These are phyloP conservation scores for Pholis gunnellus DNA, from an alignment of 2,113 vertebrate species.

Conservation along the genomic window DNA sequence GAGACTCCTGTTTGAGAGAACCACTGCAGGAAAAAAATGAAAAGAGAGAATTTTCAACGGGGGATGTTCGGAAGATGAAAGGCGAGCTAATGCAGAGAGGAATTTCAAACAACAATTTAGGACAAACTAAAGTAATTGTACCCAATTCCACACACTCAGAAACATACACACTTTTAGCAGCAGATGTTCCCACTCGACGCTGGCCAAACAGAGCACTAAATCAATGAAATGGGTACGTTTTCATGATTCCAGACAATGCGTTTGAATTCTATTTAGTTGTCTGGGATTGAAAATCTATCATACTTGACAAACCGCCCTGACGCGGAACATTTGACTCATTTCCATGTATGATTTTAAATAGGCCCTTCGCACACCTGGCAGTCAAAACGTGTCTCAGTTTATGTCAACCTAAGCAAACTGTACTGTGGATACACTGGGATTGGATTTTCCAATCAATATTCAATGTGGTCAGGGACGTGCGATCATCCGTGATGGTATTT, in stretches of 20 bases:
- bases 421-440: neutral
- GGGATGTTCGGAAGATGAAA: slow-evolving; percentile 62
- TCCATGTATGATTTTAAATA: neutral
- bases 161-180: slow-evolving; percentile 18
- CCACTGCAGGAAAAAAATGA: slow-evolving; percentile 56
- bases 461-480: neutral
- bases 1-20: slow-evolving; percentile 57
- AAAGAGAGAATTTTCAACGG: slow-evolving; percentile 67
- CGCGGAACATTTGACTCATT: neutral
- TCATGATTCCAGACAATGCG: slow-evolving; percentile 14
- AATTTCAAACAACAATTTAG: slow-evolving; percentile 55
- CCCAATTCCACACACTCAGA: slow-evolving; percentile 36
- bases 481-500: neutral
- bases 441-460: neutral
- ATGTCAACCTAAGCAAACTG: neutral
- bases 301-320: slow-evolving; percentile 3
- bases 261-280: slow-evolving; percentile 23
- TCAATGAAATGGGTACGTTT: neutral
- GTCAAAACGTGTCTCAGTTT: neutral
- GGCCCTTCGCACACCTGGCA: slow-evolving; percentile 10
- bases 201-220: neutral
- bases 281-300: neutral
- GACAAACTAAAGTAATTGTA: slow-evolving; percentile 46
- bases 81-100: slow-evolving; percentile 46
- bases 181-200: slow-evolving; percentile 30